These are phyloP conservation scores for Ceratina australensis DNA, from an alignment of 1,140 invertebrate genomes.

Conservation along the genomic window DNA sequence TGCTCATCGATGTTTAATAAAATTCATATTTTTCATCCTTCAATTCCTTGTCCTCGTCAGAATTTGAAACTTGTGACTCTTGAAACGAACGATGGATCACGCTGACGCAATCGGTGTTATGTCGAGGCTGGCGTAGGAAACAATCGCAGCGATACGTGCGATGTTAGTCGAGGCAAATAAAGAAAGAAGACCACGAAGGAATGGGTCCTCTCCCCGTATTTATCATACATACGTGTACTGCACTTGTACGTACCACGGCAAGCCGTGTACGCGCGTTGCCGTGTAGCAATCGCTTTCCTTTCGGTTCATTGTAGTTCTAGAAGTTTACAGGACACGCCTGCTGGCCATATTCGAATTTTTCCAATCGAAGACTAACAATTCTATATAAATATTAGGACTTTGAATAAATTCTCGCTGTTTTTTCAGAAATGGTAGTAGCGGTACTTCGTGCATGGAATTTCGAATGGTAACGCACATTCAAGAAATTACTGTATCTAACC, in stretches of 20 bases:
- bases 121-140: background rate
- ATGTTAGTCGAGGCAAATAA: slow-evolving; percentile 2
- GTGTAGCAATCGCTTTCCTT: slow-evolving; percentile 49
- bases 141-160: slow-evolving; percentile 44
- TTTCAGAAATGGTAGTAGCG: no score
- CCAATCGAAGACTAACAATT: background rate
- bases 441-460: no score
- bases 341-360: slow-evolving; percentile 43
- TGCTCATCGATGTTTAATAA: no score
- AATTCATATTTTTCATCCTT: no score
- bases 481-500: no score
- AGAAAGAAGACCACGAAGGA: slow-evolving; percentile 13
- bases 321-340: slow-evolving; percentile 53
- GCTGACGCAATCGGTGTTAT: background rate
- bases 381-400: no score
- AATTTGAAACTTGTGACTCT: no score
- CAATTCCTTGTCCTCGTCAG: no score
- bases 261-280: slow-evolving; percentile 20
- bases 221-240: slow-evolving; percentile 42
- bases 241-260: background rate
- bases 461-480: no score
- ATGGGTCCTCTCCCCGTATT: slow-evolving; percentile 52
- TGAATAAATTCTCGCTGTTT: no score
- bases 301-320: slow-evolving; percentile 40
- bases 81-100: background rate